Conservation (phyloP, 2,888 invertebrate species). For the Vanessa cardui region DNA sequence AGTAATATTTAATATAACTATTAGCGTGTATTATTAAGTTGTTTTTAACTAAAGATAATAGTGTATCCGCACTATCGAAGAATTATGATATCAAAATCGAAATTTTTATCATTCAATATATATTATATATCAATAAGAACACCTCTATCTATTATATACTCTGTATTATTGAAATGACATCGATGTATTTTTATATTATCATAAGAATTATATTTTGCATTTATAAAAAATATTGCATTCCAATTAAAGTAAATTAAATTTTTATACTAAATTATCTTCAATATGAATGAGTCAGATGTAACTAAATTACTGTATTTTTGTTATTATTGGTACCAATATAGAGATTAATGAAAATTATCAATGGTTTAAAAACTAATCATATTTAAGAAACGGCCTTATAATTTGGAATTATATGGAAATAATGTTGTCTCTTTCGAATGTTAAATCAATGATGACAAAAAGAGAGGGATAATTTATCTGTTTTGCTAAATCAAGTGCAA, state of each 20-base stretch:
- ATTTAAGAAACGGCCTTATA: no score
- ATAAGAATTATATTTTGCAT: conserved; percentile 1
- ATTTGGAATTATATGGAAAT: no score
- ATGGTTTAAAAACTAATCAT: no score
- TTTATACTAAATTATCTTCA: not conserved
- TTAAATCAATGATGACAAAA: no score
- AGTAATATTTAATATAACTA: conserved; percentile 42
- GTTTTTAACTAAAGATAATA: conserved; percentile 2
- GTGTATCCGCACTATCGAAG: conserved; percentile 4
- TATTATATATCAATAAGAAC: not conserved
- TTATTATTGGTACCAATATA: not conserved
- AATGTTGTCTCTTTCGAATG: no score
- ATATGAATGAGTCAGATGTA: not conserved
- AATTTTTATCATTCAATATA: not conserved
- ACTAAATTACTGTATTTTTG: not conserved
- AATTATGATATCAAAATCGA: conserved; percentile 3
- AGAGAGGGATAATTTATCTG: no score
- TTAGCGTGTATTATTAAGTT: conserved; percentile 35
- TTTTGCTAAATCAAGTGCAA: no score
- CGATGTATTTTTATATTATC: not conserved
- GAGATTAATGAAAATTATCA: no score
- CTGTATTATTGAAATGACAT: conserved; percentile 1
- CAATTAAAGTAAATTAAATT: not conserved
- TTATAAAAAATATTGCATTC: conserved; percentile 1
- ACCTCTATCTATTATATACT: not conserved